Conservation (phyloP, 2,888 invertebrate genomes). For the Laspeyria flexula region DNA sequence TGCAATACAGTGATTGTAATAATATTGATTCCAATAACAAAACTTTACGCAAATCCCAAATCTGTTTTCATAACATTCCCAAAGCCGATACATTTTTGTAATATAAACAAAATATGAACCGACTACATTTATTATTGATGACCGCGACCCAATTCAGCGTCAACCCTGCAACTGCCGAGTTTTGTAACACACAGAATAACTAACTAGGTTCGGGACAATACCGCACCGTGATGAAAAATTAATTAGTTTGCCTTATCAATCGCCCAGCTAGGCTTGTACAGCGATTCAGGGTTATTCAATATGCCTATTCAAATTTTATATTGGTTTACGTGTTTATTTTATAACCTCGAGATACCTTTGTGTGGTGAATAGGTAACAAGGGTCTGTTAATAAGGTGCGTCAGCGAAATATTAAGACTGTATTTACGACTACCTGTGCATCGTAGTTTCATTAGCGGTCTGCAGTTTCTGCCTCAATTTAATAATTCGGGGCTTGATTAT, state of each 20-base stretch:
- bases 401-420: neutral
- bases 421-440: no score
- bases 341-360: neutral
- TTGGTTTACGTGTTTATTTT: slow-evolving; percentile 14
- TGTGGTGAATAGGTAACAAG: neutral
- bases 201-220: slow-evolving; percentile 38
- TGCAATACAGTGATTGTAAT: neutral
- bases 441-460: no score
- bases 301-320: slow-evolving; percentile 14
- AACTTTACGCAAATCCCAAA: neutral
- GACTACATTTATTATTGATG: slow-evolving; percentile 30
- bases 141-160: slow-evolving; percentile 10
- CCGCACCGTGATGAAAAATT: slow-evolving; percentile 37
- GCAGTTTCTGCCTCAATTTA: no score
- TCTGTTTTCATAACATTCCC: neutral
- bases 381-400: neutral
- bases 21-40: neutral
- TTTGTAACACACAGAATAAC: slow-evolving; percentile 41
- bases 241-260: slow-evolving; percentile 40
- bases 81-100: neutral
- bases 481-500: no score
- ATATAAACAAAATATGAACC: slow-evolving; percentile 17
- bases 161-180: slow-evolving; percentile 26
- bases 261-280: neutral
- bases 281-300: slow-evolving; percentile 19